Base-by-base conservation (phyloP, 2,797 vertebrate species). In the Tenualosa thibaudeaui region DNA sequence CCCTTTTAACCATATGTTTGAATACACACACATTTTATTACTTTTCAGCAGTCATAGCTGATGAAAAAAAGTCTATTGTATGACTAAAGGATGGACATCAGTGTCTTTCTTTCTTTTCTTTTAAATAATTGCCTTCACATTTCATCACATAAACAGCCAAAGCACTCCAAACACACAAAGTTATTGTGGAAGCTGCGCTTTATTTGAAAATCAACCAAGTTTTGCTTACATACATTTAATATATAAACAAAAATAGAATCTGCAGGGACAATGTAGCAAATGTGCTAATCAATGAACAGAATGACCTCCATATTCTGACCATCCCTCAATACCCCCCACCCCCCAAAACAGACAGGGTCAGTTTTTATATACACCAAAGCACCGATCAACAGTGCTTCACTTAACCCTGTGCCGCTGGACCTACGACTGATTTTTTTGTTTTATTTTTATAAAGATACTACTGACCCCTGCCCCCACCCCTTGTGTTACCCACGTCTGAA, bases 201-300 rank as follows among this genome's bases (percentile, higher is more conserved):
- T 99, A 99, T 98, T 98, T 96, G 94, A 97, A 97, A 97, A 96
- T 96, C 95, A 96, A 96, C 95, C 94, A 95, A 96, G 94, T 96
- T 95, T 95, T 94, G 95, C 96, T 96, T 96, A 97, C 95, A 90
- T 96, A 96, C 95, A 95, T 89, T 94, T 94, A 87, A 90, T 89
- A 90, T 96, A 96, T 97, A 96, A 98, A 97, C 96, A 97, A 97
- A 97, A 97, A 97, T 97, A 98, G 96, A 98, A 96, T 98, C 96
- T 97, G 96, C 96, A 96, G 94, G 96, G 96, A 97, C 95, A 94
- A 96, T 95, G 96, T 96, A 97, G 96, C 95, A 97, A 96, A 95
- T 96, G 96, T 96, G 96, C 94, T 95, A 92, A 94, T 91, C 95
- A 95, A 96, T 96, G 95, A 95, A 96, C 92, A 95, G 95, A 97